These are phyloP conservation scores for Trachymyrmex septentrionalis DNA, from an alignment of 1,140 invertebrate genomes.

Conservation along the genomic window DNA sequence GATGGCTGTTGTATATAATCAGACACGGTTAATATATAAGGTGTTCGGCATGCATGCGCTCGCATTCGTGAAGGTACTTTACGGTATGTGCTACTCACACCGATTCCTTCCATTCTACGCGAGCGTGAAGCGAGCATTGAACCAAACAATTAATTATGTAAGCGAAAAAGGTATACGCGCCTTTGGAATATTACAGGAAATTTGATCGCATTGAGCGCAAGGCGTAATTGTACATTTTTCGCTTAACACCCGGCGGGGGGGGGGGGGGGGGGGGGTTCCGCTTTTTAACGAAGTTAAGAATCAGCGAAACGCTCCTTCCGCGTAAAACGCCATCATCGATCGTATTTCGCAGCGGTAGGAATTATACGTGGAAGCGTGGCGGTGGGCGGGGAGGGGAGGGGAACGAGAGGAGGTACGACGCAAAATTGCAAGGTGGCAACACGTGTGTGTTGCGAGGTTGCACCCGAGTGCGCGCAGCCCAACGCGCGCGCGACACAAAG, in stretches of 20 bases:
- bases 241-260: neutral
- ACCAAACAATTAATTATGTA: slow-evolving; percentile 41
- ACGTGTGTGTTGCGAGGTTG: slow-evolving; percentile 13
- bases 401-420: neutral
- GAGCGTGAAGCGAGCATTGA: slow-evolving; percentile 14
- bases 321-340: slow-evolving; percentile 32
- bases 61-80: neutral
- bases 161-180: slow-evolving; percentile 14
- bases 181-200: slow-evolving; percentile 9
- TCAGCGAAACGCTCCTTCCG: slow-evolving; percentile 26
- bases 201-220: slow-evolving; percentile 4
- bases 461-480: slow-evolving; percentile 26
- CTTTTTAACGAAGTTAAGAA: neutral
- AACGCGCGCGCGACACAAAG: slow-evolving; percentile 20
- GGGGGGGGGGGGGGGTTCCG: no score
- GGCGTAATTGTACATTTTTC: neutral
- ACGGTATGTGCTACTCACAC: neutral
- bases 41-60: neutral
- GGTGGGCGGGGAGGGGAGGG: neutral
- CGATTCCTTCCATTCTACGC: neutral
- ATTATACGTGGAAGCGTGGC: neutral
- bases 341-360: slow-evolving; percentile 28
- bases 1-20: neutral
- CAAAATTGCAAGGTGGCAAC: slow-evolving; percentile 46
- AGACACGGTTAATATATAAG: no score